Evolutionary conservation across 2,888 invertebrate genomes (phyloP), one percentile per base, ranked within the genome.

Genomic region (Coelogynopora nodosa): DNA sequence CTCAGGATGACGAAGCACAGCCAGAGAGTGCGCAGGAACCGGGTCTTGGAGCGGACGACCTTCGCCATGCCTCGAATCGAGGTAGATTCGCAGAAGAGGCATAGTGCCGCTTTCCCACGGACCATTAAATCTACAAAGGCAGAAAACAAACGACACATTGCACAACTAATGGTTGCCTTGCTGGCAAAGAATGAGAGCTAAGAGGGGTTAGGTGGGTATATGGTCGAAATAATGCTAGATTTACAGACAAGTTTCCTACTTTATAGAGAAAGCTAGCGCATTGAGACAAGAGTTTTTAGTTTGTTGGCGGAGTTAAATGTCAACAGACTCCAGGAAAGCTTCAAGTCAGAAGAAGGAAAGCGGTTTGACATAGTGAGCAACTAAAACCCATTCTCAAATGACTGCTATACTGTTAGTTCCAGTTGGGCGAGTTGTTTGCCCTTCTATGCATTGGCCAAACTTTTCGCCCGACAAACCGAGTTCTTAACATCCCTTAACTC

Each of bases 21-120:
- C 87, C 87, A 87, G 10, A 86, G 31, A 0, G 82, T 31, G 30
- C 87, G 82, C 0, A 87, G 83, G 30, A 80, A 67, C 23, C 82
- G 80, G 5, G 49, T 49, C 27, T 86, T 81, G 26, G 81, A 74
- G 67, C 30, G 30, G n/a, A 28, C 27, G 27, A 87, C 30, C 30
- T 87, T 87, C 0, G 87, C 31, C 31, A 87, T 87, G 31, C 87
- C 87, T 0, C 87, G 82, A 13, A 87, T 86, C 18, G 87, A 87
- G 23, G 67, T 67, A 31, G 83, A 82, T 29, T 30, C 28, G 31
- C 87, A 87, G 74, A 87, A 87, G n/a, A 87, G 29, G 23, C 49
- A 49, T 49, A 49, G 18, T 49, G 49, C 49, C 18, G 49, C 49
- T 49, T 49, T 49, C 18, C 49, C 49, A 49, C 49, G 49, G 49